Conservation (phyloP, 2,888 invertebrate species). For the Epinotia nisella region DNA sequence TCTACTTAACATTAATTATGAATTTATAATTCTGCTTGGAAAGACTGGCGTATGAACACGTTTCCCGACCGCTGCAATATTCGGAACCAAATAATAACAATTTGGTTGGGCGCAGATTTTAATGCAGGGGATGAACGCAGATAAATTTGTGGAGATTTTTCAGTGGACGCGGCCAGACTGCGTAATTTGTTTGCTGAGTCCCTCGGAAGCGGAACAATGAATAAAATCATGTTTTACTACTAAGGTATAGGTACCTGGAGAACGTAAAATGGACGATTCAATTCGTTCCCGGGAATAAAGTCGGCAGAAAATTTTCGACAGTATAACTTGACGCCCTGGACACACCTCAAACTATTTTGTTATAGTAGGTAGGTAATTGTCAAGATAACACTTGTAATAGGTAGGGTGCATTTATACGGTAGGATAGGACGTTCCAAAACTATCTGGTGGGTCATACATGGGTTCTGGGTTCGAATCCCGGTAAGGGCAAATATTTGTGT, state of each 20-base stretch:
- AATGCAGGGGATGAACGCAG: slow-evolving; percentile 65
- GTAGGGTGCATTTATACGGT: too few relatives aligned
- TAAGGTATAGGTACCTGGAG: slow-evolving; percentile 46
- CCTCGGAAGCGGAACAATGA: slow-evolving; percentile 37
- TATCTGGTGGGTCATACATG: too few relatives aligned
- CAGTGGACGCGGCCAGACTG: slow-evolving; percentile 67
- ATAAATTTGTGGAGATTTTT: slow-evolving; percentile 76
- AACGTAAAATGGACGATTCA: slow-evolving; percentile 24
- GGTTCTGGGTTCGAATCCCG: too few relatives aligned
- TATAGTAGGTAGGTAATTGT: too few relatives aligned
- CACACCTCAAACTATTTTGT: too few relatives aligned
- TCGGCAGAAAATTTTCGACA: background rate
- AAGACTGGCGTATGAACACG: background rate
- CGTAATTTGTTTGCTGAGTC: slow-evolving; percentile 64
- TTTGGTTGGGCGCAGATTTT: slow-evolving; percentile 63
- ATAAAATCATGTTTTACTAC: slow-evolving; percentile 53
- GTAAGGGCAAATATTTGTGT: too few relatives aligned
- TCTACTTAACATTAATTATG: too few relatives aligned
- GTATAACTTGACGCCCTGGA: background rate
- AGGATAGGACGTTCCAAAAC: too few relatives aligned
- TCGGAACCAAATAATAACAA: slow-evolving; percentile 62
- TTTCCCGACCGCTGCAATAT: slow-evolving; percentile 22
- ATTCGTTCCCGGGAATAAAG: slow-evolving; percentile 12
- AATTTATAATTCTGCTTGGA: background rate
- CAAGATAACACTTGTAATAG: too few relatives aligned